Conservation (phyloP, 2,888 invertebrate genomes). For the Candidula unifasciata region DNA sequence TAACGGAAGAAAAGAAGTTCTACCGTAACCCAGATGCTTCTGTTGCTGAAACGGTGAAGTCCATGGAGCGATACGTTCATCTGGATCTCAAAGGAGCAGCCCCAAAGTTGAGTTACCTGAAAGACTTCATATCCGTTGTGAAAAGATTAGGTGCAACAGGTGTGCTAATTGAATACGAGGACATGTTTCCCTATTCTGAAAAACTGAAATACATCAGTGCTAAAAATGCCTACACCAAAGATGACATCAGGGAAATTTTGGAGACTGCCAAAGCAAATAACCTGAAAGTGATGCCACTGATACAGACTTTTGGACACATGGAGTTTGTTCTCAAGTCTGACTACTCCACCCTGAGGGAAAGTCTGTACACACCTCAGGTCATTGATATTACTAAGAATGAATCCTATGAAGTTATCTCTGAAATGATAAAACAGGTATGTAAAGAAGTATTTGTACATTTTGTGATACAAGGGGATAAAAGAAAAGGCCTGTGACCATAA, state of each 20-base stretch:
- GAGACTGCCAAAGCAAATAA: constrained; percentile 81
- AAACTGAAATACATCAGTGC: constrained; percentile 82
- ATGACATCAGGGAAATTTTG: constrained; percentile 80
- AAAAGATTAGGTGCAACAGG: constrained; percentile 83
- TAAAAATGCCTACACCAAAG: constrained; percentile 58
- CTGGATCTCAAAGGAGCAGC: constrained; percentile 91
- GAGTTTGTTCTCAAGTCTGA: constrained; percentile 87
- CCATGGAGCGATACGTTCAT: constrained; percentile 83
- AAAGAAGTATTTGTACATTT: background rate
- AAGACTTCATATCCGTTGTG: constrained; percentile 74
- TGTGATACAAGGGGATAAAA: background rate
- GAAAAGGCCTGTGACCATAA: background rate
- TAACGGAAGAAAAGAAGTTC: background rate
- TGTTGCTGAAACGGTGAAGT: constrained; percentile 42
- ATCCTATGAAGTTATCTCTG: constrained; percentile 79
- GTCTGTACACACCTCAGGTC: constrained; percentile 78
- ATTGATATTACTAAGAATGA: constrained; percentile 52
- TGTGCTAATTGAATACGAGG: constrained; percentile 89
- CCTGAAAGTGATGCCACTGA: constrained; percentile 86
- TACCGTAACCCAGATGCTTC: background rate
- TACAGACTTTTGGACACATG: constrained; percentile 91
- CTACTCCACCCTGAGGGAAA: constrained; percentile 84
- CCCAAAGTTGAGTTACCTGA: constrained; percentile 81
- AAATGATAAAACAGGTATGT: constrained; percentile 84
- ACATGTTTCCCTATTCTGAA: constrained; percentile 88